Evolutionary conservation across 2,797 vertebrate species (phyloP), one percentile per base, ranked within the genome.

Genomic region (Steatocranus sp.): DNA sequence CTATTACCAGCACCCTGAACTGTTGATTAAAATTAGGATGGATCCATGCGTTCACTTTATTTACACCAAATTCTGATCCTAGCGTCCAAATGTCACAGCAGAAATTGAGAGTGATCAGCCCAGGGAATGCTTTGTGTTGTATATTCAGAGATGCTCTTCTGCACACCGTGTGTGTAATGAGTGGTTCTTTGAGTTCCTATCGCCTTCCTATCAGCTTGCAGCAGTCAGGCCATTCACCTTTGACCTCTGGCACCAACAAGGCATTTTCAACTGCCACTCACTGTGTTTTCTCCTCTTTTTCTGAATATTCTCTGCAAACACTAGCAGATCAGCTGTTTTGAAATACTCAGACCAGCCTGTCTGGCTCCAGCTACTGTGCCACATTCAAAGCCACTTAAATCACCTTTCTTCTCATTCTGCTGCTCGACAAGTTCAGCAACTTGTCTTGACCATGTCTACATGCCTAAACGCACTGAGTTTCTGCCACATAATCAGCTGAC

Each of bases 201-300:
- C 0, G 12, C 5, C 7, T 23, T 66, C 12, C 20, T 68, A 23
- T 23, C 36, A 7, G 36, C 17, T 10, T 15, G 36, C 61, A 68
- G 20, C 6, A 11, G 10, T 61, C 17, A 34, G 30, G 2, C 2
- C 0, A 68, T 68, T 68, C 38, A 1, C 38, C 63, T 68, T 41
- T 43, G 63, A 68, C 8, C 20, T 25, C 20, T 43, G 20, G 5
- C 36, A 68, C 11, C 36, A 68, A 68, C 36, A 43, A 43, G 36
- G 4, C 63, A 68, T 43, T 43, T 68, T 68, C 2, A 6, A 58
- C 54, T 32, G 17, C 54, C 8, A 8, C 15, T 32, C 2, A 0
- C 63, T 41, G 14, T 20, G 5, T 25, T 25, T 68, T 68, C 23
- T 23, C 12, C 61, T 1, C 12, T 41, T 66, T 41, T 66, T 66